Base-by-base conservation (phyloP, 2,113 vertebrate species). In the Vimba vimba region DNA sequence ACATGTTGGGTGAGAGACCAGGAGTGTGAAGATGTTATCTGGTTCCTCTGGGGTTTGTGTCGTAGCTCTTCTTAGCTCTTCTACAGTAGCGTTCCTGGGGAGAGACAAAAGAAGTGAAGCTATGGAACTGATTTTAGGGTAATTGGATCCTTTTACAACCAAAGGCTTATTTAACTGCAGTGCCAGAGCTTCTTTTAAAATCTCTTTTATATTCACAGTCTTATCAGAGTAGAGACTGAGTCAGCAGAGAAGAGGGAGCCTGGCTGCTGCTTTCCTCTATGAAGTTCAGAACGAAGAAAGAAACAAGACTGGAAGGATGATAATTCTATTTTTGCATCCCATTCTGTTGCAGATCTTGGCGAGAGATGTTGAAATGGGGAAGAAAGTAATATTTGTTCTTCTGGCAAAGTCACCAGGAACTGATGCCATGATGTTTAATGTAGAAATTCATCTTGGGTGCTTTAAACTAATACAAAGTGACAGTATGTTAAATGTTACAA, bases 111-210 rank as follows among this genome's bases (percentile, higher is more conserved):
- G 27, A 62, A 7, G 25, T 52, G 68, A 50, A 50, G 43, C 25
- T 57, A n/a, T 52, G 57, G 77, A 59, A 74, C 79, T 82, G 79
- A 59, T 81, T 81, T 81, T 76, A 64, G 57, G 78, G 71, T 87
- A 87, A 87, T 85, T 85, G 83, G 78, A 55, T 85, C 73, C 50
- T 87, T 87, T 79, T 55, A 79, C 60, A 39, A 83, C 68, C 60
- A 83, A 83, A 73, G 62, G 77, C 82, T 76, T 85, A 85, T 81
- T 87, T 81, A 78, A 85, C 77, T 68, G 36, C 75, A 36, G 69
- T 64, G 66, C 75, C 30, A 6, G 30, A 62, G 68, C 86, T 55
- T 36, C 33, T 52, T 85, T 81, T 60, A 74, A 84, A 82, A 87
- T 64, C 57, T 21, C 52, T 74, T 83, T 81, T 85, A 87, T 85